Percentiles rank a stretch among this genome's conserved stretches.
Conservation (phyloP, 2,113 vertebrate genomes). For the Campylorhamphus procurvoides region DNA sequence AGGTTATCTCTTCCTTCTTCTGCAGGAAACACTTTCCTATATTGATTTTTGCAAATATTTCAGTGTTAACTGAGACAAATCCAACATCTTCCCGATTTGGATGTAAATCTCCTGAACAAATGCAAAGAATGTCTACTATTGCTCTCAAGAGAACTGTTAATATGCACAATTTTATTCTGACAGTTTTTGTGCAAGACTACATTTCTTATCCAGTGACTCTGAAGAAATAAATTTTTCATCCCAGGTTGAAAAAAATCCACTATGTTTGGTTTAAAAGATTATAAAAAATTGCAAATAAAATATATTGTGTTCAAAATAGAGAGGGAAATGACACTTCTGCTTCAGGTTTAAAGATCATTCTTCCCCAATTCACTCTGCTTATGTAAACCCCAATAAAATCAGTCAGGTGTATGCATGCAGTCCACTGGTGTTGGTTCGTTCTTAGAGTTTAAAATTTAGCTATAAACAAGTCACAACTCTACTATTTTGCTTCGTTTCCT, state of each 20-base stretch:
- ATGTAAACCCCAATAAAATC: background rate
- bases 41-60: constrained; percentile 32
- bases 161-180: constrained; percentile 19
- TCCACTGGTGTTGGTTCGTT: background rate
- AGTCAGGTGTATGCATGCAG: background rate
- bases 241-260: background rate
- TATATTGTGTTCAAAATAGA: background rate
- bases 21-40: background rate
- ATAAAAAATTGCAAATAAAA: background rate
- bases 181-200: background rate
- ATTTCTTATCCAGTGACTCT: background rate
- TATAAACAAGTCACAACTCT: background rate
- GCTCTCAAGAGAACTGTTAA: constrained; percentile 38
- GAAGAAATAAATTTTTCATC: background rate
- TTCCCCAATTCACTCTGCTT: background rate
- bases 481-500: constrained; percentile 41
- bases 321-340: background rate
- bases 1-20: constrained; percentile 22
- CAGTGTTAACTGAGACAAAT: constrained; percentile 24
- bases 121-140: constrained; percentile 39
- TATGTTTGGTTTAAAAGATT: background rate
- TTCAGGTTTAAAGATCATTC: background rate
- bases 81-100: background rate
- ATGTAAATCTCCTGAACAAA: constrained; percentile 61
- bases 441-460: background rate